These are phyloP conservation scores for Syndactyla subalaris DNA, from an alignment of 2,797 vertebrate genomes.

Conservation along the genomic window DNA sequence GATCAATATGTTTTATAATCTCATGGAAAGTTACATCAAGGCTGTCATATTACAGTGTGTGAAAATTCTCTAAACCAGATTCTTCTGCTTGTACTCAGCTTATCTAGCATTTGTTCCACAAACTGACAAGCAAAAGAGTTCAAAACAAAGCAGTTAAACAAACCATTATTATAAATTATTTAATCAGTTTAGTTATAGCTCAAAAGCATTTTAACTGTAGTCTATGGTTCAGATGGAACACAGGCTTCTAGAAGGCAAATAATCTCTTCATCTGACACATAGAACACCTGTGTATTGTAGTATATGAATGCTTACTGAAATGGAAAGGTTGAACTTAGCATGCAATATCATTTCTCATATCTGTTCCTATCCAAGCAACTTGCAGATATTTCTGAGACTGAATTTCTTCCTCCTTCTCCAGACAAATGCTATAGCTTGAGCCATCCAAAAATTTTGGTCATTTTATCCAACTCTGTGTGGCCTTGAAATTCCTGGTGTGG, in stretches of 20 bases:
- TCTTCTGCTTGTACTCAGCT: background rate
- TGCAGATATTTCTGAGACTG: background rate
- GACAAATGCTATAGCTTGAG: background rate
- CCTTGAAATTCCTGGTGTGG: background rate
- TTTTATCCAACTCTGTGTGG: background rate
- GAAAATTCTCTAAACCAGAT: background rate
- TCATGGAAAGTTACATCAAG: background rate
- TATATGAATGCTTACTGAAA: background rate
- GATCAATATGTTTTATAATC: background rate
- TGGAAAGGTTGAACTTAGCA: background rate
- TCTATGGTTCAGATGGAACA: background rate
- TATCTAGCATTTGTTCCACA: background rate
- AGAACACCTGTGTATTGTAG: background rate
- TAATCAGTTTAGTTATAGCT: conserved; percentile 16
- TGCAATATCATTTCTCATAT: background rate
- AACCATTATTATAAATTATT: background rate
- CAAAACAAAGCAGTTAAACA: conserved; percentile 29
- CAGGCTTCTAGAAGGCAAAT: background rate
- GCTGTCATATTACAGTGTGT: background rate
- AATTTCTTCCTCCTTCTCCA: background rate
- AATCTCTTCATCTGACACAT: background rate
- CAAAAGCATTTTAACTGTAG: background rate
- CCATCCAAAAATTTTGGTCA: background rate
- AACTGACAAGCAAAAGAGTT: background rate
- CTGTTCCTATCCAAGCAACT: background rate